phyloP scores from a whole-genome alignment of 2,797 vertebrate species.

The Malurus splendens region DNA sequence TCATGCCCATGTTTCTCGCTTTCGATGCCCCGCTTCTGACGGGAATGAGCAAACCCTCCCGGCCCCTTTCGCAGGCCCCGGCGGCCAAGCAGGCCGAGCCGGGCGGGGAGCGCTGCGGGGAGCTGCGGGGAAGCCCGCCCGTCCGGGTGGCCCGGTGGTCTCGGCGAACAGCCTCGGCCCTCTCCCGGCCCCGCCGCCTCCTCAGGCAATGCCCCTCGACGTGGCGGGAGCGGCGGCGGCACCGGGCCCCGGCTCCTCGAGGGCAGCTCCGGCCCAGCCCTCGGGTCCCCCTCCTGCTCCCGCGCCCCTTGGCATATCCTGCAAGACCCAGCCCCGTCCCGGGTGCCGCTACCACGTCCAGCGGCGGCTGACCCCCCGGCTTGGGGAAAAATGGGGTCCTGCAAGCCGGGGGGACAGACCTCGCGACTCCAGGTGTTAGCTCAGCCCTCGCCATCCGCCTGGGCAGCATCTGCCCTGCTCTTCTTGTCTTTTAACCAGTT shows the following conservation, averaged over 20 bases:
- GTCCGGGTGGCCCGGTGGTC: not conserved
- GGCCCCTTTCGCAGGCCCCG: no score
- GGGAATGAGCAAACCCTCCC: not conserved
- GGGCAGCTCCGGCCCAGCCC: not conserved
- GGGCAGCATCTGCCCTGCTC: not conserved
- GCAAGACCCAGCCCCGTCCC: accelerated
- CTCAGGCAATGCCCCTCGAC: not conserved
- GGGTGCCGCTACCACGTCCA: not conserved
- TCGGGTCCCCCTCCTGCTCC: not conserved
- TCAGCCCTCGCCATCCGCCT: not conserved
- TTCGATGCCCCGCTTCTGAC: not conserved
- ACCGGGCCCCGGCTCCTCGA: accelerated
- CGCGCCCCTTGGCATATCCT: not conserved
- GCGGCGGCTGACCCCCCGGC: accelerated
- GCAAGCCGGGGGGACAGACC: accelerated
- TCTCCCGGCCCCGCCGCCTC: not conserved
- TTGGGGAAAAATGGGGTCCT: not conserved
- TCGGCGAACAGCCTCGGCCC: not conserved
- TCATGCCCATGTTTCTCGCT: accelerated
- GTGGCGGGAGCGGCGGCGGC: not conserved
- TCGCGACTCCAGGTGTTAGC: accelerated
- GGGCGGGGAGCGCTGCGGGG: not conserved
- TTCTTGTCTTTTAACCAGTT: no score
- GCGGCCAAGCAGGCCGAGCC: not conserved
- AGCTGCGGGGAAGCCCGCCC: no score